Evolutionary conservation across 2,888 invertebrate species (phyloP).

Genomic region (Cosmopolites sordidus): DNA sequence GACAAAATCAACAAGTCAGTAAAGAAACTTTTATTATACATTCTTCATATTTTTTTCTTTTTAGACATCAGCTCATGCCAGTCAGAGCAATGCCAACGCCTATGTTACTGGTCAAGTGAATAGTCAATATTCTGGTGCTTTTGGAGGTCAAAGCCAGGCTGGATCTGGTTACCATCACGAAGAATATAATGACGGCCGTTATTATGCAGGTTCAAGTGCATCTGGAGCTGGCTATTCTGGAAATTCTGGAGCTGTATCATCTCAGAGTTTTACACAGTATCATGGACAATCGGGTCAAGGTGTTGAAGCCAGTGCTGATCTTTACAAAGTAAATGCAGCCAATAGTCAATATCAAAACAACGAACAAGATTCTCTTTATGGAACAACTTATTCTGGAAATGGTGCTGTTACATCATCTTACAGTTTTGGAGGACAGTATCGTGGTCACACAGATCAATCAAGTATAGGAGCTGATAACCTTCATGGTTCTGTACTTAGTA

Average conservation of each 20-base stretch:
- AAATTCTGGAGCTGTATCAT: slow-evolving; percentile 10
- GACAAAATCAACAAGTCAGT: neutral
- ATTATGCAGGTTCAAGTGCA: neutral
- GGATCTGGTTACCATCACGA: slow-evolving; percentile 1
- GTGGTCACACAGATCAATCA: no score
- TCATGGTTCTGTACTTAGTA: neutral
- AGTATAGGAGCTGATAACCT: neutral
- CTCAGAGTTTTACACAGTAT: slow-evolving; percentile 8
- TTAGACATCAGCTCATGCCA: neutral
- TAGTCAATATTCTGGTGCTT: neutral
- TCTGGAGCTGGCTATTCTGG: neutral
- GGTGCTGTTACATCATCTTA: neutral
- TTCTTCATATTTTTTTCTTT: neutral
- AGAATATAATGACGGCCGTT: neutral
- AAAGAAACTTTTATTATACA: neutral
- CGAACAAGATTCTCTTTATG: neutral
- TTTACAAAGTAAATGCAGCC: neutral
- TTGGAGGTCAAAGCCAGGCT: neutral
- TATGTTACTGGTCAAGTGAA: neutral
- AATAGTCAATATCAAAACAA: neutral
- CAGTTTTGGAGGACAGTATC: neutral
- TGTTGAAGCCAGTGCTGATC: neutral
- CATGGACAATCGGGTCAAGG: neutral
- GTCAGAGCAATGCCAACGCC: neutral
- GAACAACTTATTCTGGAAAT: neutral